These are phyloP conservation scores for Sarcophaga peregrina DNA, from an alignment of 1,140 invertebrate genomes.

Conservation along the genomic window DNA sequence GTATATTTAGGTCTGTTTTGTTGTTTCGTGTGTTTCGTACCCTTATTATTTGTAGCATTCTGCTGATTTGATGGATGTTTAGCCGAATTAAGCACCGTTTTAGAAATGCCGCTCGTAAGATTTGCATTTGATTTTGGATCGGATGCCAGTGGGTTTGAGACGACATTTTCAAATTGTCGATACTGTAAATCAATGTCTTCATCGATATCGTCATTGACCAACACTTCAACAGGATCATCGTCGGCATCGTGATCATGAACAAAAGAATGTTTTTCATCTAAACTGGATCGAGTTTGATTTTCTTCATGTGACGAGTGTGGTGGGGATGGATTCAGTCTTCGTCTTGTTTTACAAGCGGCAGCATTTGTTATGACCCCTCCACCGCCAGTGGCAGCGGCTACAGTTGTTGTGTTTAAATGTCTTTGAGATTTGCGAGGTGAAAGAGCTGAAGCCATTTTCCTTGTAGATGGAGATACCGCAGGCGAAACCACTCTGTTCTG, in stretches of 20 bases:
- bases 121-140: not conserved
- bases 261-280: not conserved
- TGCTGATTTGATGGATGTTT: conserved; percentile 47
- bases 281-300: conserved; percentile 45
- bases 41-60: conserved; percentile 45
- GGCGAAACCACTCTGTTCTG: conserved; percentile 46
- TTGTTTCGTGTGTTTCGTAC: conserved; percentile 4
- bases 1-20: conserved; percentile 47
- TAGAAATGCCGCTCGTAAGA: conserved; percentile 49
- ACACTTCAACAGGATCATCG: conserved; percentile 42
- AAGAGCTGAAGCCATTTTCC: conserved; percentile 34
- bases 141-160: not conserved
- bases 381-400: conserved; percentile 18
- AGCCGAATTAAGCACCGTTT: conserved; percentile 52
- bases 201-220: conserved; percentile 49
- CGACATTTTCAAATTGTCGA: conserved; percentile 48
- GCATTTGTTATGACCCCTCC: conserved; percentile 47
- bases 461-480: conserved; percentile 26
- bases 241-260: conserved; percentile 39
- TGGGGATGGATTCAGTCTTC: conserved; percentile 60
- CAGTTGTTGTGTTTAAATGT: conserved; percentile 28
- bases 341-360: conserved; percentile 56
- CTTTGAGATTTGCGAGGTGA: conserved; percentile 44
- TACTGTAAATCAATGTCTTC: conserved; percentile 52
- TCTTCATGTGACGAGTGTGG: conserved; percentile 53